These are phyloP conservation scores for Prochilodus magdalenae DNA, from an alignment of 2,113 vertebrate species.

Conservation along the genomic window DNA sequence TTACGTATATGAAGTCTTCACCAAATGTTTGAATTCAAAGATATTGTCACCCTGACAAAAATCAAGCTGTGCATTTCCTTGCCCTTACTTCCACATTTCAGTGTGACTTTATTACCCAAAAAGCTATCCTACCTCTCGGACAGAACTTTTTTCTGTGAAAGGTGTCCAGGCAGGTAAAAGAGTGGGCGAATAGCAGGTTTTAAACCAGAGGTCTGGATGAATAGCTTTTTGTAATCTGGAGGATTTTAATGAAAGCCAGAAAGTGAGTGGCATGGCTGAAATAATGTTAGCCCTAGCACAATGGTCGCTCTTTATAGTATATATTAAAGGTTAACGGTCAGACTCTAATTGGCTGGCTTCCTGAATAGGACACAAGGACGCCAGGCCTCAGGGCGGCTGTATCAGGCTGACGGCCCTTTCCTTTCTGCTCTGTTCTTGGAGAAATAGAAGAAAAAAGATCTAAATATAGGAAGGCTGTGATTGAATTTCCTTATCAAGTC, in stretches of 20 bases:
- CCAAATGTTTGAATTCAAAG: constrained; percentile 43
- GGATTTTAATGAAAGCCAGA: constrained; percentile 74
- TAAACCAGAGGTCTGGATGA: constrained; percentile 66
- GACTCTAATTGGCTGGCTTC: constrained; percentile 72
- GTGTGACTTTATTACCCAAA: constrained; percentile 11
- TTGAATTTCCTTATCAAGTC: constrained; percentile 67
- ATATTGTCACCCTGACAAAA: constrained; percentile 58
- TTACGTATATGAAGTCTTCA: background rate
- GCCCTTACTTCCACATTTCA: constrained; percentile 27
- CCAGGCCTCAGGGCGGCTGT: constrained; percentile 61
- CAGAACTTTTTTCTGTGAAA: constrained; percentile 63
- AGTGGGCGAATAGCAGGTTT: constrained; percentile 62
- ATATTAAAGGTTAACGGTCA: constrained; percentile 76
- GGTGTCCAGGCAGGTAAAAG: constrained; percentile 58
- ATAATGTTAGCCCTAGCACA: constrained; percentile 73
- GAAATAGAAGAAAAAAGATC: constrained; percentile 53
- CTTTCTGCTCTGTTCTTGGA: constrained; percentile 67
- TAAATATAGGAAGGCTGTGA: constrained; percentile 58
- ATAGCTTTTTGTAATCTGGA: constrained; percentile 71
- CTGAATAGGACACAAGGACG: constrained; percentile 66
- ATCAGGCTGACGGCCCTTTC: constrained; percentile 66
- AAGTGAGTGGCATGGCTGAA: constrained; percentile 73
- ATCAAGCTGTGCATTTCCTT: constrained; percentile 45
- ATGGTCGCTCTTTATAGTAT: constrained; percentile 74
- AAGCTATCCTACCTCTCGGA: constrained; percentile 58